phyloP scores from a whole-genome alignment of 2,113 vertebrate species.

The Urocitellus parryii region DNA sequence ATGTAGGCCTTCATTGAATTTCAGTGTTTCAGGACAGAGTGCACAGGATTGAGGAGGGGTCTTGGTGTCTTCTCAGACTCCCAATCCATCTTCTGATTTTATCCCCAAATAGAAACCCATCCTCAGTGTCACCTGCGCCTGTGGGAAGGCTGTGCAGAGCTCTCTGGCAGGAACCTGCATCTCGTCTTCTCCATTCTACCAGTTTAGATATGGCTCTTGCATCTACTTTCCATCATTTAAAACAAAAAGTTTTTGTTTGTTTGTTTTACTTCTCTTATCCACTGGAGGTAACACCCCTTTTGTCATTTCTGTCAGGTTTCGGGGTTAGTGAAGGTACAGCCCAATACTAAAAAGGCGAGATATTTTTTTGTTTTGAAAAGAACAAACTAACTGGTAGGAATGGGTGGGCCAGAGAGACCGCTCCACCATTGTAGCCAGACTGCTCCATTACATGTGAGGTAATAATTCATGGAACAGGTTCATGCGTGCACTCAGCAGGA shows the following conservation, averaged over 20 bases:
- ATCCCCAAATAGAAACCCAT: neutral
- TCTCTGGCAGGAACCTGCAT: neutral
- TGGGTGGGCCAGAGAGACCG: neutral
- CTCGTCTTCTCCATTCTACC: neutral
- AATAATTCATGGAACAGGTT: neutral
- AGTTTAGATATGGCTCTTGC: neutral
- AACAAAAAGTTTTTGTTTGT: neutral
- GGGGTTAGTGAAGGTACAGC: neutral
- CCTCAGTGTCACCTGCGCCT: neutral
- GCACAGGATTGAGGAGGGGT: neutral
- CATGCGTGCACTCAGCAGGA: neutral
- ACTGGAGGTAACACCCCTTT: neutral
- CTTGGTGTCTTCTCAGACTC: neutral
- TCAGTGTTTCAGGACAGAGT: neutral
- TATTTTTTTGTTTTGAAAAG: neutral
- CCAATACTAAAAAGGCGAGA: neutral
- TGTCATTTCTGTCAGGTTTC: slow-evolving; percentile 16
- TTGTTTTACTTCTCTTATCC: neutral
- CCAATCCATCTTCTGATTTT: neutral
- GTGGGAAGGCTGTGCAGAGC: neutral
- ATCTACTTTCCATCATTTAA: neutral
- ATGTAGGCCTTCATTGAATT: neutral
- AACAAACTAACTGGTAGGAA: neutral
- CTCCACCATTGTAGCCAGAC: neutral
- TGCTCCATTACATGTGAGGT: neutral